Conservation (phyloP, 2,113 vertebrate species). For the Brevimyrus niger region DNA sequence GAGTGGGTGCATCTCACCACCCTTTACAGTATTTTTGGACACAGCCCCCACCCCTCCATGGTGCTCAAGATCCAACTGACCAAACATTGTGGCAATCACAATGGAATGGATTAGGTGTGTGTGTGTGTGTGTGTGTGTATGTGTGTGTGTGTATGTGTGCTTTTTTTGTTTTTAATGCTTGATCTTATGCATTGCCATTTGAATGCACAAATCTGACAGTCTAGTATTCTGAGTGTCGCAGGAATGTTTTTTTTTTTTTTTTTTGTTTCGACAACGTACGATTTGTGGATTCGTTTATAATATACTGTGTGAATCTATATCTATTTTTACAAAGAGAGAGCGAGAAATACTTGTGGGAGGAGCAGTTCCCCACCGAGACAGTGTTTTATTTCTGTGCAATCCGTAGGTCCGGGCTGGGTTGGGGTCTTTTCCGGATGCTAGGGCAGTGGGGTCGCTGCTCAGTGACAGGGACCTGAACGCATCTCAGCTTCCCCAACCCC, state of each 20-base stretch:
- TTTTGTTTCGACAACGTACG: not conserved
- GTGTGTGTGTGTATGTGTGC: not conserved
- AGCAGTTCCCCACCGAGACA: not conserved
- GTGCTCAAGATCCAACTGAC: constrained; percentile 77
- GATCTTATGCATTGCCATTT: constrained; percentile 62
- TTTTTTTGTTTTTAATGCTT: constrained; percentile 27
- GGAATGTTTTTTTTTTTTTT: constrained; percentile 47
- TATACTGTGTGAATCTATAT: constrained; percentile 69
- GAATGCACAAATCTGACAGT: constrained; percentile 55
- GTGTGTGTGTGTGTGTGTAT: not conserved
- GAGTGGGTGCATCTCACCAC: constrained; percentile 68
- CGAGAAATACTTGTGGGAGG: not conserved
- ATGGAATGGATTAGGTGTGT: constrained; percentile 43
- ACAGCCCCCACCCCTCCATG: constrained; percentile 35
- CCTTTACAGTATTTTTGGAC: constrained; percentile 50
- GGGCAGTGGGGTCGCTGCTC: not conserved
- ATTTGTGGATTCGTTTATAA: constrained; percentile 72
- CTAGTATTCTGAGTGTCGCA: constrained; percentile 61
- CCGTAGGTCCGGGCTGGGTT: not conserved
- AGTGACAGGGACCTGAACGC: not conserved
- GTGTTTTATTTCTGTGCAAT: not conserved
- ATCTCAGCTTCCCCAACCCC: not conserved
- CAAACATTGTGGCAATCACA: constrained; percentile 68
- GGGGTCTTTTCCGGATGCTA: not conserved
- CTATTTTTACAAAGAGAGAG: constrained; percentile 45